Conservation (phyloP, 2,113 vertebrate species). For the Elgaria multicarinata region DNA sequence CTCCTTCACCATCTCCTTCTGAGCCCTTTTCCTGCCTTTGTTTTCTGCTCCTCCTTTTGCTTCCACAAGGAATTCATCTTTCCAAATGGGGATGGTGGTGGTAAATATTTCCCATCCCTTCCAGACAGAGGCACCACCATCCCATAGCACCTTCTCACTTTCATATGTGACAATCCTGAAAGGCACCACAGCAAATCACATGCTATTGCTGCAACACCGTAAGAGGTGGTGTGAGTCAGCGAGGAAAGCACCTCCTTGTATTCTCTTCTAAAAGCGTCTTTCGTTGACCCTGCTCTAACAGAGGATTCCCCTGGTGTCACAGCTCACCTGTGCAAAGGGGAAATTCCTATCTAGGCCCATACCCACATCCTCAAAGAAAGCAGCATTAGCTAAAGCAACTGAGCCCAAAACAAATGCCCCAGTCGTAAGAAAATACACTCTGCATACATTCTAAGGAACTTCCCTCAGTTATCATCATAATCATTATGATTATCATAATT, state of each 20-base stretch:
- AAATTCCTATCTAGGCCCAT: background rate
- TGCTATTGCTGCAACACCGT: too few species aligned
- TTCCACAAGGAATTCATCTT: background rate
- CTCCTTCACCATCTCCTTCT: background rate
- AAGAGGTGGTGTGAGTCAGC: background rate
- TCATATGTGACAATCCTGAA: background rate
- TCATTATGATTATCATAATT: too few species aligned
- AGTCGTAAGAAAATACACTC: background rate
- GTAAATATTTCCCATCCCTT: background rate
- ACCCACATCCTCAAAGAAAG: background rate
- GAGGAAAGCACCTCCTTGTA: constrained; percentile 8
- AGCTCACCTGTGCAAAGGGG: background rate
- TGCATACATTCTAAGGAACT: background rate
- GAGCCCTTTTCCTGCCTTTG: background rate
- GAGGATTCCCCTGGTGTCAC: background rate
- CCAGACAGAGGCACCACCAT: background rate
- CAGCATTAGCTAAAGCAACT: background rate
- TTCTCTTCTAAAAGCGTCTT: background rate
- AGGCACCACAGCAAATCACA: background rate
- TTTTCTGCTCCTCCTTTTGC: background rate
- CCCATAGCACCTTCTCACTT: background rate
- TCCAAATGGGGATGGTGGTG: background rate
- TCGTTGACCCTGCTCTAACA: background rate
- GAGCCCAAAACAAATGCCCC: background rate
- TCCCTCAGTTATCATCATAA: background rate